Evolutionary conservation across 2,113 vertebrate genomes (phyloP), one percentile per base, ranked within the genome.

Genomic region (Centropus bengalensis): DNA sequence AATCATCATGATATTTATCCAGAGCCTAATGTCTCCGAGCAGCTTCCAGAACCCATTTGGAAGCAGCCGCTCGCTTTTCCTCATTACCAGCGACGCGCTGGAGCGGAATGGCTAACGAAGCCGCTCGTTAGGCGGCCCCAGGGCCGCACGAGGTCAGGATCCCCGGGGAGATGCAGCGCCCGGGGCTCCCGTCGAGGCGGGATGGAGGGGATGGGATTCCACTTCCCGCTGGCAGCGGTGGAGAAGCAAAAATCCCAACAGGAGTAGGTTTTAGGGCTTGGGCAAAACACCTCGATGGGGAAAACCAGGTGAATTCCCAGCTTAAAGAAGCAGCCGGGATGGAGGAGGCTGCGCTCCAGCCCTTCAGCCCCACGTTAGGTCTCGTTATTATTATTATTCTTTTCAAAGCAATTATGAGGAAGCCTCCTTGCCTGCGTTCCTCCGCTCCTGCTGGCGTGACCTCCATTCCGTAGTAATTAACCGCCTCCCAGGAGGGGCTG

Each of bases 391-490:
- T 58, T 51, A 13, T 51, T 15, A 13, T 63, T 49, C 38, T 14
- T 23, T 5, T 6, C 32, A 49, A 82, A 38, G 64, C 82, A 63
- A 76, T 87, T 71, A 69, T 3, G 10, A 14, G 63, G 80, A 24
- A 42, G 40, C 40, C n/a, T 45, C 76, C 33, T 26, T 27, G 42
- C 60, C 74, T 2, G 49, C 9, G 2, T 36, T 68, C 20, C 6
- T 23, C 7, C 7, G 28, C 28, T 73, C 82, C 88, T 9, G 68
- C 91, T 22, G 32, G n/a, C 28, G 28, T 47, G 93, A 68, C 86
- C 89, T 82, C 93, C 28, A 38, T 76, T 59, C 83, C 10, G 2
- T 2, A 36, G 64, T 63, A 94, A 96, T 95, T 92, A 89, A 81
- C 44, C 21, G 77, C 47, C 14, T 28, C n/a, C 89, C 55, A 17